Evolutionary conservation across 64 coral and sea anemone genomes (phyloP).

Genomic region (Cladopsammia gracilis): DNA sequence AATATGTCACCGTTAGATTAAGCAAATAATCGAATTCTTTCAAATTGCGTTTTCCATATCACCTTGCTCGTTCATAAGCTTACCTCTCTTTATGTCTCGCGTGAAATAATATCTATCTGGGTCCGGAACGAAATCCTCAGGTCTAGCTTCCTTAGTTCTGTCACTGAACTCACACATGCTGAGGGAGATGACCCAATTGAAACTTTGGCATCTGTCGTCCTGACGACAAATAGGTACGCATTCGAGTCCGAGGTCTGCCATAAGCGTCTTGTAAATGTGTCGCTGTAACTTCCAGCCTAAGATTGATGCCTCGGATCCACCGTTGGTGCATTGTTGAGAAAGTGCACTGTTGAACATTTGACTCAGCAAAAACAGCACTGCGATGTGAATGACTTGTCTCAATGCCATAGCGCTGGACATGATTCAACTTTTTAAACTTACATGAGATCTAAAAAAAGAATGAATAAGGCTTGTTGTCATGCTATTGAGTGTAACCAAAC

Average conservation of each 20-base stretch:
- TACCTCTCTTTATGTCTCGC: not conserved
- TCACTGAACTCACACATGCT: not conserved
- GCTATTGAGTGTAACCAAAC: too few relatives aligned
- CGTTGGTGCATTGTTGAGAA: not conserved
- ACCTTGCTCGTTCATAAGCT: too few relatives aligned
- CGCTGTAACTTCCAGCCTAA: not conserved
- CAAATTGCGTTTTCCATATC: too few relatives aligned
- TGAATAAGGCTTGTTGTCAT: too few relatives aligned
- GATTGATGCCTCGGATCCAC: not conserved
- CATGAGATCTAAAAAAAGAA: too few relatives aligned
- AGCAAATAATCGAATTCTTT: too few relatives aligned
- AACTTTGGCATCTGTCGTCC: conserved; percentile 10
- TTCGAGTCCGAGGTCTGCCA: not conserved
- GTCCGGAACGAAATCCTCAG: not conserved
- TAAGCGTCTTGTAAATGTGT: not conserved
- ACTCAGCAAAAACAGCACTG: not conserved
- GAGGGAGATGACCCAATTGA: not conserved
- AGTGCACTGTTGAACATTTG: not conserved
- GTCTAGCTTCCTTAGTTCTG: not conserved
- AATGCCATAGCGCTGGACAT: too few relatives aligned
- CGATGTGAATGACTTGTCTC: too few relatives aligned
- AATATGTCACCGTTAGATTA: too few relatives aligned
- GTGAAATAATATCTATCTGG: not conserved
- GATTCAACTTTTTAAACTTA: too few relatives aligned
- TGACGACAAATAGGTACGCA: not conserved